phyloP scores from a whole-genome alignment of 2,797 vertebrate species.

The Oryzias dopingdopingensis region DNA sequence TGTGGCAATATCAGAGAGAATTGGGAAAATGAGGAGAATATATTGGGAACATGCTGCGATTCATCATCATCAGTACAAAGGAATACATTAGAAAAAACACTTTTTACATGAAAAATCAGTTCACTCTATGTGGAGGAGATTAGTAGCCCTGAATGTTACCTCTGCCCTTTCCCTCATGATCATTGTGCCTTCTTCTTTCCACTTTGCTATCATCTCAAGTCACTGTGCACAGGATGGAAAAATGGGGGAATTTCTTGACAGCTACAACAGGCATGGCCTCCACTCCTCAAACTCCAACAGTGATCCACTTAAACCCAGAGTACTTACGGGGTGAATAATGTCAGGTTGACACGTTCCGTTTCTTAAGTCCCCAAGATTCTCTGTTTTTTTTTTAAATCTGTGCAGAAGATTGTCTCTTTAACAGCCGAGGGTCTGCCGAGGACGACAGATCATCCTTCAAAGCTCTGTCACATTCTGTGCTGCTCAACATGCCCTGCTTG shows the following conservation, averaged over 20 bases:
- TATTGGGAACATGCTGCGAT: slow-evolving; percentile 53
- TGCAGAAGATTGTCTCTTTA: slow-evolving; percentile 30
- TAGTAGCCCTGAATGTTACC: slow-evolving; percentile 37
- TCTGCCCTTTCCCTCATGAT: slow-evolving; percentile 16
- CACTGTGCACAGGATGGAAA: slow-evolving; percentile 26
- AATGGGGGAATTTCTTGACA: slow-evolving; percentile 14
- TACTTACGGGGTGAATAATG: slow-evolving; percentile 27
- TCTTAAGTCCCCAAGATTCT: slow-evolving; percentile 34
- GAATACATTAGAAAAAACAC: slow-evolving; percentile 39
- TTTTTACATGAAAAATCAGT: slow-evolving; percentile 64
- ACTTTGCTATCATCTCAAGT: slow-evolving; percentile 15
- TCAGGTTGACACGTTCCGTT: slow-evolving; percentile 42
- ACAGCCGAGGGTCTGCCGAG: slow-evolving; percentile 14
- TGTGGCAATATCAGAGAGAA: slow-evolving; percentile 44
- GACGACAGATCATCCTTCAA: slow-evolving; percentile 27
- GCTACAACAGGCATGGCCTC: slow-evolving; percentile 6
- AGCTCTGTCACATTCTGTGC: slow-evolving; percentile 35
- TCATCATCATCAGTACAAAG: slow-evolving; percentile 61
- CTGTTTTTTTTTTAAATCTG: slow-evolving; percentile 17
- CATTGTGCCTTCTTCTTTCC: slow-evolving; percentile 14
- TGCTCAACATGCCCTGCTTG: slow-evolving; percentile 16
- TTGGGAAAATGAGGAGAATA: slow-evolving; percentile 2
- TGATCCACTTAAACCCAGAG: slow-evolving; percentile 14
- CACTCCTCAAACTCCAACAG: slow-evolving; percentile 13
- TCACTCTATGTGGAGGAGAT: slow-evolving; percentile 60